These are phyloP conservation scores for Xanthorhoe spadicearia DNA, from an alignment of 2,888 invertebrate species.

Conservation along the genomic window DNA sequence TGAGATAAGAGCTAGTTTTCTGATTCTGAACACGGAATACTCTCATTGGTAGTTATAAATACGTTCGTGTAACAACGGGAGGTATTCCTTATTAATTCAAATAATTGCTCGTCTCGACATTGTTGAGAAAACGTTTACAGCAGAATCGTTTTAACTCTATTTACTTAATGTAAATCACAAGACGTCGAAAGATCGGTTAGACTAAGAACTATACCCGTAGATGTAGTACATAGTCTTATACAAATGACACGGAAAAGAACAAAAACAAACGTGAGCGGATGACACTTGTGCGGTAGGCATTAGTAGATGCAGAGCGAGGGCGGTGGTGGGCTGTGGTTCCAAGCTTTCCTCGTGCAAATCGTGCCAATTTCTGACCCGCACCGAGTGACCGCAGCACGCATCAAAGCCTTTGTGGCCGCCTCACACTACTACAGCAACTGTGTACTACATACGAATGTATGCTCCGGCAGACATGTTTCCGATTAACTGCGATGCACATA, in stretches of 20 bases:
- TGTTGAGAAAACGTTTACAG: slow-evolving; percentile 52
- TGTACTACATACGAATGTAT: slow-evolving; percentile 52
- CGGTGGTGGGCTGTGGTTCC: slow-evolving; percentile 53
- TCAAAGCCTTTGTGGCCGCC: slow-evolving; percentile 76
- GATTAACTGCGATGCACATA: slow-evolving; percentile 52
- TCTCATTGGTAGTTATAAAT: slow-evolving; percentile 46
- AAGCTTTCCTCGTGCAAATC: slow-evolving; percentile 69
- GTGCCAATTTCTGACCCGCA: slow-evolving; percentile 78
- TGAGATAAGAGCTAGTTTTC: slow-evolving; percentile 41
- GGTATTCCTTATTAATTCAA: slow-evolving; percentile 53
- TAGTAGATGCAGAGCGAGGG: slow-evolving; percentile 30
- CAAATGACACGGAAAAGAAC: background rate
- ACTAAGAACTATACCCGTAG: background rate
- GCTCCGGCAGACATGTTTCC: slow-evolving; percentile 49
- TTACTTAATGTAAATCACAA: slow-evolving; percentile 37
- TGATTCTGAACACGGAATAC: slow-evolving; percentile 55
- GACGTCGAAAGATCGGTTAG: background rate
- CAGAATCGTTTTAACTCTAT: slow-evolving; percentile 46
- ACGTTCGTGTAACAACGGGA: slow-evolving; percentile 49
- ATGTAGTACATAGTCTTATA: background rate
- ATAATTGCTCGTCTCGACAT: slow-evolving; percentile 60
- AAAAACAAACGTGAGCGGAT: slow-evolving; percentile 5
- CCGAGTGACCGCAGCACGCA: slow-evolving; percentile 76
- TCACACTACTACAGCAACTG: slow-evolving; percentile 53
- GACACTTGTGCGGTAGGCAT: slow-evolving; percentile 19